Evolutionary conservation across 2,888 invertebrate genomes (phyloP), one percentile per base, ranked within the genome.

Genomic region (Gerosis bhagava): DNA sequence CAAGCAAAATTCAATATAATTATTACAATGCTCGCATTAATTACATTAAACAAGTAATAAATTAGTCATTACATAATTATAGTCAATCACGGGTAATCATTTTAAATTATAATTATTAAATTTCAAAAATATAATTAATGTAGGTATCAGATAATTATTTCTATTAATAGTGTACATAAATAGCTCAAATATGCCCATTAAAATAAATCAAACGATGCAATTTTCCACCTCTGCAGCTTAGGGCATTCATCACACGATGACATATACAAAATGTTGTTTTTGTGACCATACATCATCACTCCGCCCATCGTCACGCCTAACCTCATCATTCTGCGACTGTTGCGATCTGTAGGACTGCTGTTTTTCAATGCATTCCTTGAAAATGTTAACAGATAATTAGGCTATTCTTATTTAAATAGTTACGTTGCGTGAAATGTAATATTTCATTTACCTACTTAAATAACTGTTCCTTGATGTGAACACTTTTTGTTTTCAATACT

Each of bases 241-340:
- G 12, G 39, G 48, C 65, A 75, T 82, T 55, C 53, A 79, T 83
- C 78, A 81, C 37, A 7, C 37, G 68, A 58, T 56, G 80, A 78
- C 80, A 73, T 65, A 26, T 63, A 70, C 72, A 67, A 68, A 66
- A 53, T 62, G 59, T 45, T 63, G 68, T 77, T 80, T 78, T 79
- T 78, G 65, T 54, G 42, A 5, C 50, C 63, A 63, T 79, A 60
- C 50, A 75, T 79, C 80, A 77, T 71, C 74, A 76, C 69, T 73
- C 57, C 77, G 68, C 79, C 77, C 61, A n/a, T n/a, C 42, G 43
- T 35, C 45, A 52, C 49, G 28, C 41, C 22, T 26, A 17, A 21
- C 11, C 16, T 22, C 39, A 31, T 34, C 44, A 48, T 56, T 65
- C 63, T 34, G 36, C 34, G 16, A 52, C 54, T 42, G 24, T 8